These are phyloP conservation scores for Lichenostomus cassidix DNA, from an alignment of 2,113 vertebrate species.

Conservation along the genomic window DNA sequence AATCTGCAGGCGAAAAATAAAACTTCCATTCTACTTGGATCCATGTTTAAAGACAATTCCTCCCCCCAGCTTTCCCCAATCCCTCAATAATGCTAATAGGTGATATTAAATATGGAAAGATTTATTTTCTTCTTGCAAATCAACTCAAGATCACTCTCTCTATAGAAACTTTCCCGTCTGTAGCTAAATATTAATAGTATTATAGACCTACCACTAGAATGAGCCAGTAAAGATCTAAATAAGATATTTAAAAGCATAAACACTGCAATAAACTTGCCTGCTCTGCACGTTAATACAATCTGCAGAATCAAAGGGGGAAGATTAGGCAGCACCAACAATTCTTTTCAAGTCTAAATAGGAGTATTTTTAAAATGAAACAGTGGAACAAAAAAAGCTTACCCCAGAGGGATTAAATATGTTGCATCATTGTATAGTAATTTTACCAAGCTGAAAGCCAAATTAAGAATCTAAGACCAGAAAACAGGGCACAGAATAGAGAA, in stretches of 20 bases:
- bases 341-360: not conserved
- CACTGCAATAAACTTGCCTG: not conserved
- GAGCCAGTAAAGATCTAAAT: not conserved
- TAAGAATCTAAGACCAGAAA: not conserved
- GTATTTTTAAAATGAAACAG: not conserved
- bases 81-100: not conserved
- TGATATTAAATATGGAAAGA: not conserved
- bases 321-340: not conserved
- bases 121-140: not conserved
- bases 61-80: fast-evolving
- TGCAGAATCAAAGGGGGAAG: not conserved
- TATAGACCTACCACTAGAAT: not conserved
- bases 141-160: not conserved
- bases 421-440: not conserved
- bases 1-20: not conserved
- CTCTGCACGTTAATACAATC: not conserved
- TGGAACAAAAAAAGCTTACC: not conserved
- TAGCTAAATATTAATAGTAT: not conserved
- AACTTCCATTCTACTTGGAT: not conserved
- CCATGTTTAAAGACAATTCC: not conserved
- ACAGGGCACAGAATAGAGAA: not conserved
- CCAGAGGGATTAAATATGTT: not conserved
- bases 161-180: not conserved
- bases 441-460: not conserved
- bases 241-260: not conserved